These are phyloP conservation scores for Thaumatotibia leucotreta DNA, from an alignment of 1,140 invertebrate genomes.

Conservation along the genomic window DNA sequence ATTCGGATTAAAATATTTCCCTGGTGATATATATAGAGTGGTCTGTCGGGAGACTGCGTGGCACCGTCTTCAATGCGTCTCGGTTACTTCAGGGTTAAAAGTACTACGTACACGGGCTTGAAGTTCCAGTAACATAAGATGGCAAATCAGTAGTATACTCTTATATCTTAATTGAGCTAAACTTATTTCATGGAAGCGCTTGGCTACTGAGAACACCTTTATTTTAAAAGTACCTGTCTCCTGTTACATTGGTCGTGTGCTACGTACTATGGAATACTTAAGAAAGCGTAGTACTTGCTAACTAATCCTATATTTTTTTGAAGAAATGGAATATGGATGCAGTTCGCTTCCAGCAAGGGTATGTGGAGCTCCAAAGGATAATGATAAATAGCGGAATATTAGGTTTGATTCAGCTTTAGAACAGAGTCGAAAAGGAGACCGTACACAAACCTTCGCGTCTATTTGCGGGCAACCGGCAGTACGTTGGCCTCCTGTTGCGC, in stretches of 20 bases:
- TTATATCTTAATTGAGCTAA: neutral
- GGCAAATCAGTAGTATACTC: neutral
- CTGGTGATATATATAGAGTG: constrained; percentile 67
- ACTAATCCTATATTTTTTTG: too few species aligned
- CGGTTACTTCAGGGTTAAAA: constrained; percentile 59
- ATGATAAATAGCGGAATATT: too few species aligned
- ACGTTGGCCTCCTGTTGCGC: constrained; percentile 61
- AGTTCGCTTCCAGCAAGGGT: too few species aligned
- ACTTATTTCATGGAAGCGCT: neutral
- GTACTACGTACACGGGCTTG: constrained; percentile 28
- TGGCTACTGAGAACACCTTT: neutral
- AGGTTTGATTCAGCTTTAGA: neutral
- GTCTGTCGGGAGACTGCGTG: constrained; percentile 69
- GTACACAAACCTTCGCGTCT: constrained; percentile 59
- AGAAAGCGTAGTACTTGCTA: neutral
- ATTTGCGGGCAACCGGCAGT: constrained; percentile 56
- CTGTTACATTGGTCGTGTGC: neutral
- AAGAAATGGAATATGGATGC: too few species aligned
- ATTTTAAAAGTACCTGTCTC: neutral
- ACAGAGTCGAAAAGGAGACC: neutral
- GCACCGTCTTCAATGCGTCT: constrained; percentile 58
- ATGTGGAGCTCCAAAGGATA: too few species aligned
- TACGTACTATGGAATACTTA: neutral
- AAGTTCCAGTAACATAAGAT: constrained; percentile 14
- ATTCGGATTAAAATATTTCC: constrained; percentile 74